Evolutionary conservation across 1,140 invertebrate genomes (phyloP), one percentile per base, ranked within the genome.

Genomic region (Agraylea sexmaculata): DNA sequence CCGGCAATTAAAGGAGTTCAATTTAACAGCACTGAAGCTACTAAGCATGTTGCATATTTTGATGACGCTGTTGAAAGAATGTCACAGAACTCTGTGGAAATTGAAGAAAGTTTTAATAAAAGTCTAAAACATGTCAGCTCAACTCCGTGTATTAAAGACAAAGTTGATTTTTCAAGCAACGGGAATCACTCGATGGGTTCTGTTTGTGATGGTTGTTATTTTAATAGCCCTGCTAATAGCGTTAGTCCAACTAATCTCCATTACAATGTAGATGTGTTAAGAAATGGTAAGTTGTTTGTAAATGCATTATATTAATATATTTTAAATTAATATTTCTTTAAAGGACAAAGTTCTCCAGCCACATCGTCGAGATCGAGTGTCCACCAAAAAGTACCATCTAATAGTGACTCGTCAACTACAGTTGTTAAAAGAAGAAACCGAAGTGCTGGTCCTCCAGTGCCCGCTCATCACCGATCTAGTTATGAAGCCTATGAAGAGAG

Each of bases 401-500:
- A 28, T 77, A 75, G 1, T 56, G n/a, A 20, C 13, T n/a, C 19
- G 11, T 8, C 21, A 13, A 41, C 39, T 12, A 18, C 22, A 0
- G 39, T 75, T n/a, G 56, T 77, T 20, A 68, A 79, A 46, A 63
- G 79, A 35, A 75, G 81, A 53, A 83, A 83, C 35, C 82, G 82
- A 59, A 83, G 80, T 17, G 78, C 78, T 1, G 75, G 75, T 11
- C 73, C 75, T 12, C 37, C 42, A 1, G 38, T 39, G 2, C 46
- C 42, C 1, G 38, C 42, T 10, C 47, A 49, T 34, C 62, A 73
- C 1, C 73, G 78, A 40, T 82, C 76, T n/a, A 84, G 79, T 6
- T 87, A 83, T 52, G 83, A 86, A 58, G 81, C 83, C 27, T 88
- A 89, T 54, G 87, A 90, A 54, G 86, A 91, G 52, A 68, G 85